A percentile compares a stretch with the other conserved stretches of the same genome.
Evolutionary conservation across 2,113 vertebrate species (phyloP).

Genomic region (Hemichromis elongatus): DNA sequence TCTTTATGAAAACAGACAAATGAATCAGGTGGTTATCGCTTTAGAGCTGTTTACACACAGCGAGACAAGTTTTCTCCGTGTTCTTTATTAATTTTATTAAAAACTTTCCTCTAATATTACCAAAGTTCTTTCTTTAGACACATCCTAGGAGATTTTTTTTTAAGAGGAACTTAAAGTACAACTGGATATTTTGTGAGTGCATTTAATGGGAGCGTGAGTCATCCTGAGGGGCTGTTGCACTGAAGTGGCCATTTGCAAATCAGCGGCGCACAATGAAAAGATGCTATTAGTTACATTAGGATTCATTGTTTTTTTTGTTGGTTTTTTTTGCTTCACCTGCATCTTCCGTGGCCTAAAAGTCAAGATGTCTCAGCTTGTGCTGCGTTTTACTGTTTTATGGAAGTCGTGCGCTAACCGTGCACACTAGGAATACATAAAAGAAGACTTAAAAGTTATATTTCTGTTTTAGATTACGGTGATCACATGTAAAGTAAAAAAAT

Average conservation of each 20-base stretch:
- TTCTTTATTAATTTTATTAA: neutral
- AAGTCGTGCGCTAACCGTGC: accelerated
- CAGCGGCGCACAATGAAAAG: neutral
- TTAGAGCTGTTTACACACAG: neutral
- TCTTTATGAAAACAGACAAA: neutral
- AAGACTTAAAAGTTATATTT: neutral
- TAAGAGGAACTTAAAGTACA: neutral
- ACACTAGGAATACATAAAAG: neutral
- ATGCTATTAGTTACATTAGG: neutral
- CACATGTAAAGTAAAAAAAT: neutral
- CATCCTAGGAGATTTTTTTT: neutral
- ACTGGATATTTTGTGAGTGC: neutral
- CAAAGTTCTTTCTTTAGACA: neutral
- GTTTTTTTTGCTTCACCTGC: neutral
- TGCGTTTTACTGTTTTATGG: neutral
- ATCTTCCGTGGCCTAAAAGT: neutral
- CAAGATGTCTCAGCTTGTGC: neutral
- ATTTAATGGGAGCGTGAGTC: neutral
- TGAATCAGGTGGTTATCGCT: neutral
- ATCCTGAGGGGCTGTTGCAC: neutral
- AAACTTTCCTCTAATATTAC: neutral
- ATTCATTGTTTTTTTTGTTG: neutral
- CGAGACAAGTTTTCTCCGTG: neutral
- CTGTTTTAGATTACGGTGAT: neutral
- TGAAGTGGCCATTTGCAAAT: neutral